Conservation (phyloP, 2,113 vertebrate species). For the Gymnogyps californianus region DNA sequence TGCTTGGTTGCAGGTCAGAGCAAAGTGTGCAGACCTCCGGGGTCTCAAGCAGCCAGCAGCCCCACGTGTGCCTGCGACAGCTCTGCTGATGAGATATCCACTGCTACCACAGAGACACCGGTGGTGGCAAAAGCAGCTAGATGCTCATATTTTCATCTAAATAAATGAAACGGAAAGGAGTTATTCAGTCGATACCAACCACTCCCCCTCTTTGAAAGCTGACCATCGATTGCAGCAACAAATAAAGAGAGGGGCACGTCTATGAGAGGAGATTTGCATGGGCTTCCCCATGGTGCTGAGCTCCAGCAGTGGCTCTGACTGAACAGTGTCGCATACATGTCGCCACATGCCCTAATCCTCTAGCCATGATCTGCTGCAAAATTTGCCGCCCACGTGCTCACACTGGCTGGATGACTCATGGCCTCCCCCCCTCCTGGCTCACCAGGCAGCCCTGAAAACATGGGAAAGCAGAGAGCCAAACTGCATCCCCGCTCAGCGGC, state of each 20-base stretch:
- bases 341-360: not conserved
- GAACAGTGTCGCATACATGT: not conserved
- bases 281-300: not conserved
- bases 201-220: not conserved
- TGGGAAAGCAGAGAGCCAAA: not conserved
- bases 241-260: not conserved
- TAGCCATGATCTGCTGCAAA: not conserved
- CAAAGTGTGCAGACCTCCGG: not conserved
- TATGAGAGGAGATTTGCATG: not conserved
- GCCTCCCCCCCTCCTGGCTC: not conserved
- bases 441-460: not conserved
- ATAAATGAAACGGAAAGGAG: not conserved
- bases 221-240: not conserved
- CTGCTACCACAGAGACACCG: accelerated
- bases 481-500: accelerated
- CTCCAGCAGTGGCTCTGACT: not conserved
- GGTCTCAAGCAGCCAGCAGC: not conserved
- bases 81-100: not conserved
- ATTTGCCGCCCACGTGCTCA: not conserved
- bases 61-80: not conserved
- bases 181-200: not conserved
- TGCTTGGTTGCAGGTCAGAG: not conserved
- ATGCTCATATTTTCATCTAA: not conserved
- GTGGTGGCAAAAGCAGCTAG: not conserved
- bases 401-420: not conserved